A percentile compares a stretch with the other conserved stretches of the same genome.
Conservation (phyloP, 2,888 invertebrate species). For the Yponomeuta sedellus region DNA sequence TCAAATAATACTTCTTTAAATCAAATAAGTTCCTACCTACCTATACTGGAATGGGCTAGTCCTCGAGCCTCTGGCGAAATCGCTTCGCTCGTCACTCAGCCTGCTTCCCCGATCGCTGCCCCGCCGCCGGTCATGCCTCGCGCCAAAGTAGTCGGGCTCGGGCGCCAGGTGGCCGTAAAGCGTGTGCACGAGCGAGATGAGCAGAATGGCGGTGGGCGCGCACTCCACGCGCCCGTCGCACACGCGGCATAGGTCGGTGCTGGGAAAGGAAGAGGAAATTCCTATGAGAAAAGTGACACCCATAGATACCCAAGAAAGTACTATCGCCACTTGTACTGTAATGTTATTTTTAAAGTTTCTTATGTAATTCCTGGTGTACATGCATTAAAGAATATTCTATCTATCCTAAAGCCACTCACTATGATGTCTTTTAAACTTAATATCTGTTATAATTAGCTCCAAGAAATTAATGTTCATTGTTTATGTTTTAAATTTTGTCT, state of each 20-base stretch:
- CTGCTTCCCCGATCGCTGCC: not conserved
- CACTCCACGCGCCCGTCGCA: slow-evolving; percentile 68
- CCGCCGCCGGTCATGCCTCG: slow-evolving; percentile 20
- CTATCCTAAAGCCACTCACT: no score
- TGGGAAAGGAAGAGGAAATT: not conserved
- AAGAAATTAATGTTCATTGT: no score
- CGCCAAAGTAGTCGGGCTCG: slow-evolving; percentile 57
- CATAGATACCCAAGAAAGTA: no score
- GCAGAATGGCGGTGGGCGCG: slow-evolving; percentile 64
- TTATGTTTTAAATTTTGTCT: no score
- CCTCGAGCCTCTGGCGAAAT: not conserved
- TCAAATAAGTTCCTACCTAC: not conserved
- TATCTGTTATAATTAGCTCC: no score
- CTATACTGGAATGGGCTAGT: not conserved
- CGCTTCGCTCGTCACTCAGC: not conserved
- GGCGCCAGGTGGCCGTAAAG: slow-evolving; percentile 58
- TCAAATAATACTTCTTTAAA: not conserved
- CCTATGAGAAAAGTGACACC: no score
- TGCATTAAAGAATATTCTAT: no score
- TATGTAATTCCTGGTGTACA: no score
- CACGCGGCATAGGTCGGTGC: slow-evolving; percentile 58
- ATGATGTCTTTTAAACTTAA: no score
- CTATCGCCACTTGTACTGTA: no score
- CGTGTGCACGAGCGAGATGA: slow-evolving; percentile 61
- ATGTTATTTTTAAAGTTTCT: no score